Evolutionary conservation across 2,888 invertebrate genomes (phyloP).

Genomic region (Heliconius hortense): DNA sequence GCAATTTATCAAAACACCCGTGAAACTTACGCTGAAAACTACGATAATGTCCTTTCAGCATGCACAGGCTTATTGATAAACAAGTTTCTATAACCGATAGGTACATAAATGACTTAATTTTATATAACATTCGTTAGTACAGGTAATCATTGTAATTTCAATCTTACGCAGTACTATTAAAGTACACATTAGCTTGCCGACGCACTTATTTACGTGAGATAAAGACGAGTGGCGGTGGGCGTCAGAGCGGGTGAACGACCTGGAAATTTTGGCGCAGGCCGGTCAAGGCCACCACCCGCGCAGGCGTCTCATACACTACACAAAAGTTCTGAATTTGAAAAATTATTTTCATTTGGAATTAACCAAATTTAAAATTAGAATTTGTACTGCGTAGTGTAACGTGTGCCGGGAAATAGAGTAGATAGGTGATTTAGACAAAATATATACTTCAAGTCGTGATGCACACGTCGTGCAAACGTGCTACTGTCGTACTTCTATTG

Average conservation of each 20-base stretch:
- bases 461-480: too few species aligned
- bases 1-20: not conserved
- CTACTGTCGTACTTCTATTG: too few species aligned
- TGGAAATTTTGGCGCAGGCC: slow-evolving; percentile 81
- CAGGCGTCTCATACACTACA: slow-evolving; percentile 56
- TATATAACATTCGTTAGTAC: slow-evolving; percentile 53
- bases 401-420: not conserved
- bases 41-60: slow-evolving; percentile 37
- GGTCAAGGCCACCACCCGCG: slow-evolving; percentile 77
- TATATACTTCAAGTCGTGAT: not conserved
- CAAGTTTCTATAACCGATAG: slow-evolving; percentile 74
- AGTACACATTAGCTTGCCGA: slow-evolving; percentile 53
- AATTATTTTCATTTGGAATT: slow-evolving; percentile 36
- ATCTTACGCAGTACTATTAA: slow-evolving; percentile 46
- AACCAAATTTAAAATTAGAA: slow-evolving; percentile 15
- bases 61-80: slow-evolving; percentile 65
- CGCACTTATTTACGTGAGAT: slow-evolving; percentile 70
- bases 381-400: not conserved
- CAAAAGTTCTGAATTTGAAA: slow-evolving; percentile 35
- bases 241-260: slow-evolving; percentile 76
- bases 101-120: slow-evolving; percentile 74
- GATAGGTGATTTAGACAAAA: not conserved
- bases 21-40: slow-evolving; percentile 21
- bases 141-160: slow-evolving; percentile 43
- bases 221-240: slow-evolving; percentile 75